Percentiles rank a stretch among this genome's conserved stretches.
These are phyloP conservation scores for Cryptoleucopteryx plumbea DNA, from an alignment of 2,113 vertebrate genomes.

Conservation along the genomic window DNA sequence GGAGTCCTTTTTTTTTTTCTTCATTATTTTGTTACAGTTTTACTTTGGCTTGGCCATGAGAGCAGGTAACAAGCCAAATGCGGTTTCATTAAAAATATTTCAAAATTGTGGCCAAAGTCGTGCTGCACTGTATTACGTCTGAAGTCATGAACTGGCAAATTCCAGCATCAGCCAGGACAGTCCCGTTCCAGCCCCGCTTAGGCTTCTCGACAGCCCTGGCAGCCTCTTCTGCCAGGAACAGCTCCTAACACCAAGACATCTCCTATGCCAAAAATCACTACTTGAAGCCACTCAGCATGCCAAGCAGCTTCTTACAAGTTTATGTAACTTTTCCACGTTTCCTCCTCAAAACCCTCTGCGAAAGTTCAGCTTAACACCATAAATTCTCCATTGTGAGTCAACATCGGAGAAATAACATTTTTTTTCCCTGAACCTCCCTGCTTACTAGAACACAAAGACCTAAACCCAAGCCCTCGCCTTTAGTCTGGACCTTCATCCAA, in stretches of 20 bases:
- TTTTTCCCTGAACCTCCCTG: neutral
- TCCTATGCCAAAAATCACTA: neutral
- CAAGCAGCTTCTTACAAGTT: neutral
- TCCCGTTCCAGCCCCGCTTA: neutral
- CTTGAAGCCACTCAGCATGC: neutral
- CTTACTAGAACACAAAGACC: neutral
- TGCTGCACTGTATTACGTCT: neutral
- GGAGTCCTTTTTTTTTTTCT: neutral
- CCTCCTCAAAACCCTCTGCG: neutral
- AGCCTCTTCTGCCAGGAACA: neutral
- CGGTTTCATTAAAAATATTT: neutral
- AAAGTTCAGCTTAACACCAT: neutral
- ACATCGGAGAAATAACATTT: neutral
- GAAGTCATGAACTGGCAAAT: neutral
- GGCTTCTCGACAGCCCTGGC: neutral
- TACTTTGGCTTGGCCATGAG: neutral
- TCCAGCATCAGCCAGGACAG: neutral
- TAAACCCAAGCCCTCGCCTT: neutral
- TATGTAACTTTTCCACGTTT: neutral
- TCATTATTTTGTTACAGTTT: neutral
- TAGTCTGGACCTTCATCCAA: neutral
- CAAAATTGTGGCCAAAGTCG: neutral
- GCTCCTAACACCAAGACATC: neutral
- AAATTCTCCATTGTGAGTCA: neutral
- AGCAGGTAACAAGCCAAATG: slow-evolving; percentile 1